Percentiles rank a stretch among this genome's conserved stretches.
phyloP scores from a whole-genome alignment of 2,888 invertebrate species.

The Drosophila antonietae region DNA sequence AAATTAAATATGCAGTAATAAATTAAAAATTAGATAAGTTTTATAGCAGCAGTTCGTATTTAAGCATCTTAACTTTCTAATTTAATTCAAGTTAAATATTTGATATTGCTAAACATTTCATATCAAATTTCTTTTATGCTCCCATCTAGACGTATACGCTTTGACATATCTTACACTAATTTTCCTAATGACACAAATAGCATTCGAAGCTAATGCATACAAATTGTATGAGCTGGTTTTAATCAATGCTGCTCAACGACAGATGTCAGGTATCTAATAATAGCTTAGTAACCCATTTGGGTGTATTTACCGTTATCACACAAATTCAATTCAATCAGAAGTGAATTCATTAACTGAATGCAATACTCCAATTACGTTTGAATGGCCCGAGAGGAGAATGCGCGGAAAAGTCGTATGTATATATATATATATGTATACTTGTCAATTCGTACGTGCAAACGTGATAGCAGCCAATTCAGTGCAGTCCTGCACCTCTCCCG shows the following conservation, averaged over 20 bases:
- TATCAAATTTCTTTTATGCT: background rate
- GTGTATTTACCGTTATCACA: conserved; percentile 52
- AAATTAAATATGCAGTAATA: no score
- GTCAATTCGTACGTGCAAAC: conserved; percentile 26
- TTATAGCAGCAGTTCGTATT: no score
- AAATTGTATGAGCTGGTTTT: background rate
- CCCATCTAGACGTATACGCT: background rate
- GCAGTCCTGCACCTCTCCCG: background rate
- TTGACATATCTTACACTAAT: conserved; percentile 8
- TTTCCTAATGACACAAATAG: conserved; percentile 9
- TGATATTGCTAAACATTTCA: background rate
- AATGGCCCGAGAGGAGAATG: background rate
- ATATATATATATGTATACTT: conserved; percentile 31
- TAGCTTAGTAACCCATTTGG: conserved; percentile 32
- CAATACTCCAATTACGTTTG: conserved; percentile 58
- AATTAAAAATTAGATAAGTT: no score
- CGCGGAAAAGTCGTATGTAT: conserved; percentile 36
- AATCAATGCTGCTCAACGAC: background rate
- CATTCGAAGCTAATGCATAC: conserved; percentile 3
- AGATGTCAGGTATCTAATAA: conserved; percentile 9
- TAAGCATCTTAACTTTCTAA: no score
- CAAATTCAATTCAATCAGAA: conserved; percentile 54
- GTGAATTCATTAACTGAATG: conserved; percentile 61
- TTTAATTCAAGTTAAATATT: background rate
- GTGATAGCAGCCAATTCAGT: background rate